Base-by-base conservation (phyloP, 2,888 invertebrate genomes). In the Nomada flava region DNA sequence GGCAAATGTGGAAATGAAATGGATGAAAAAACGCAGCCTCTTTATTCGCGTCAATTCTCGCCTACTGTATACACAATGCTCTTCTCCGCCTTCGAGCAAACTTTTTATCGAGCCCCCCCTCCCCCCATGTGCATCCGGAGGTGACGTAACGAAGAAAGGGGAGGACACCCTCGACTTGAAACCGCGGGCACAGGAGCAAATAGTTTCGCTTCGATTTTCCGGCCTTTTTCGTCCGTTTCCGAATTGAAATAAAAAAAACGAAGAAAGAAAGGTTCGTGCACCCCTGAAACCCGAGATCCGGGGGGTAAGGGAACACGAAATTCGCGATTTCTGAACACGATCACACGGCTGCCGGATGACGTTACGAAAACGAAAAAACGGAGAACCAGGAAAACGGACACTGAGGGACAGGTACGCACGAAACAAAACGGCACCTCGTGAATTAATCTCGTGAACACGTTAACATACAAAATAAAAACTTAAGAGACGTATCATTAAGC, bases 401-500 rank as follows among this genome's bases (percentile, higher is more conserved):
- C 2, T 20, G 9, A 65, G 2, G 20, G 11, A 63, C 42, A 53
- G 36, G 36, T n/a, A 55, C 7, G 44, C 15, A 29, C 7, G 50
- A 65, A 57, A 20, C 20, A 23, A 23, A 62, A 74, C 60, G 74
- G 82, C 75, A 79, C 79, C 67, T 74, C 63, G 74, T 73, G 79
- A 79, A 70, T 67, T 70, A 81, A 80, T 76, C 60, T 47, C 69
- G 81, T 81, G 65, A 62, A 73, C 60, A 74, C 76, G 70, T 78
- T 70, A 53, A 78, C 53, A 73, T 53, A 47, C 68, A 74, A 65
- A 65, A 75, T 79, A 76, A 63, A 62, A 59, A 77, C 62, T 78
- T 76, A 70, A 70, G 83, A 68, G 62, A 86, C 82, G 71, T 80
- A 82, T 75, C 79, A 76, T 76, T 84, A 79, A 84, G 84, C 71